Evolutionary conservation across 2,797 vertebrate species (phyloP), one percentile per base, ranked within the genome.

Genomic region (Myripristis murdjan): DNA sequence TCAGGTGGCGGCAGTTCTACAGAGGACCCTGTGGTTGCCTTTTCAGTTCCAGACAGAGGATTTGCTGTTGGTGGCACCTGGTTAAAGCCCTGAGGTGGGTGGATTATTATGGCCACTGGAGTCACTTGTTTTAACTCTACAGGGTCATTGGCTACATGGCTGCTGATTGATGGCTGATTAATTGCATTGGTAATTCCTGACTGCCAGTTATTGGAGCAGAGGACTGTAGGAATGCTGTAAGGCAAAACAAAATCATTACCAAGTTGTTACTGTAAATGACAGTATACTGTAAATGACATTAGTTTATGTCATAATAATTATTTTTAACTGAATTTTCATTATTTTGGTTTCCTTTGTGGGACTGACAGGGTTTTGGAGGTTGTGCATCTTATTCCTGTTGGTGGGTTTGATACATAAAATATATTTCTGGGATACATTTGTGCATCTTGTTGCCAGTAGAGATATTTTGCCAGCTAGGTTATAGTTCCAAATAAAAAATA

Each of bases 191-290:
- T 87, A 62, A 92, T 62, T 47, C 90, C 83, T 14, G 95, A 92
- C 70, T 93, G 94, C 93, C 97, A 97, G 90, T 96, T 98, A 84
- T 97, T 98, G 81, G 95, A 96, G 80, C 95, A 95, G 71, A 98
- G 95, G 66, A 90, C 93, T 5, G 96, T 93, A 60, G 96, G 96
- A 87, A 98, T 95, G 88, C 98, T 99, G 92, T 20, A 76, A 56
- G 8, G 37, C 23, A 35, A 73, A 75, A 79, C 14, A 70, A 64
- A 69, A 75, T 49, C 49, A 16, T 6, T 20, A 48, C 11, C 35
- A 20, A 52, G 31, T 3, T 9, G 11, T 43, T 58, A 16, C 24
- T 20, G 10, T 26, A 49, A 54, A 7, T 28, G 15, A 53, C 51
- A 53, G 14, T n/a, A n/a, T 58, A 16, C 24, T 14, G 10, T 26